These are phyloP conservation scores for Zoanthus solanderi DNA, from an alignment of 92 coral and sea anemone species.

Conservation along the genomic window DNA sequence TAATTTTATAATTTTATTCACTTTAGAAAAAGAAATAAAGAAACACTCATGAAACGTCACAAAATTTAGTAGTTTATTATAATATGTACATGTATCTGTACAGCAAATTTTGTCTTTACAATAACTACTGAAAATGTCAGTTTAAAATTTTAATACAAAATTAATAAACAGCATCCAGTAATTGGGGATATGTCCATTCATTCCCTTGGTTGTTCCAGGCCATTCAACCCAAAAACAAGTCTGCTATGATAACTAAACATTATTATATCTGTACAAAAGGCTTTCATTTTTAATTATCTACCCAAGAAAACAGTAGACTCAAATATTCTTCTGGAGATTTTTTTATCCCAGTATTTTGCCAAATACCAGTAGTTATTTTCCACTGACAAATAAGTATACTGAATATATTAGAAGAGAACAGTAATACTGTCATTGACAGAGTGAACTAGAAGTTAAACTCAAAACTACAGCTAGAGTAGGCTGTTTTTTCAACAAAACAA, in stretches of 20 bases:
- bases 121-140: neutral
- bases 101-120: constrained; percentile 19
- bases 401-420: neutral
- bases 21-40: neutral
- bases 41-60: neutral
- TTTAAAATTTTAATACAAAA: constrained; percentile 1
- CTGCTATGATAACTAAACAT: constrained; percentile 20
- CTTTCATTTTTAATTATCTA: neutral
- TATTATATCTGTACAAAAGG: constrained; percentile 30
- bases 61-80: constrained; percentile 50
- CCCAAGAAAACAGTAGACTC: constrained; percentile 28
- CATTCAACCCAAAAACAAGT: neutral
- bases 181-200: neutral
- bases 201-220: neutral
- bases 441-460: neutral
- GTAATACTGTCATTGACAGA: neutral
- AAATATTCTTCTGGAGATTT: constrained; percentile 1
- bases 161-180: constrained; percentile 21
- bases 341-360: neutral
- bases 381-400: neutral
- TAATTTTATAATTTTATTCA: no score
- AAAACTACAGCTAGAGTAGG: neutral
- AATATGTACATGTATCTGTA: constrained; percentile 43
- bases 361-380: neutral
- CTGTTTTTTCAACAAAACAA: neutral